A percentile compares a stretch with the other conserved stretches of the same genome.
Evolutionary conservation across 1,140 invertebrate genomes (phyloP).

Genomic region (Hesperophylax magnus): DNA sequence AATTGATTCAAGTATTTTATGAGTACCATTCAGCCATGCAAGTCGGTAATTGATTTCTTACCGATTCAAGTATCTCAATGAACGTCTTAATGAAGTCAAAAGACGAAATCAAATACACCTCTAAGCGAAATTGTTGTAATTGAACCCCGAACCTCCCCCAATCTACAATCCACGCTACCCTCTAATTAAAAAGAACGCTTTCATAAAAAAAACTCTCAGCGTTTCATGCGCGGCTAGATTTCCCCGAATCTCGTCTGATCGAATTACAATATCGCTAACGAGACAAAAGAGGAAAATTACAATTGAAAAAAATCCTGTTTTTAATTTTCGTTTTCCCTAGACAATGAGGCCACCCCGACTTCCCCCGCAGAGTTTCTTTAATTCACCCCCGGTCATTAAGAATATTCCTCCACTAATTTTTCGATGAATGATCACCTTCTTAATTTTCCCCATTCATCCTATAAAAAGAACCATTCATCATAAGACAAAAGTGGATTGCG

Average conservation of each 20-base stretch:
- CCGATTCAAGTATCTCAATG: not conserved
- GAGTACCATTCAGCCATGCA: too few species aligned
- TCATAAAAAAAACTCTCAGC: slow-evolving; percentile 47
- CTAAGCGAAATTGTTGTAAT: slow-evolving; percentile 42
- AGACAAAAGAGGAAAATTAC: slow-evolving; percentile 57
- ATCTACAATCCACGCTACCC: slow-evolving; percentile 33
- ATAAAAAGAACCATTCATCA: slow-evolving; percentile 56
- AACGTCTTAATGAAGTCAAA: slow-evolving; percentile 25
- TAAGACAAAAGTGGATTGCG: slow-evolving; percentile 52
- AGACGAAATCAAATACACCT: slow-evolving; percentile 32
- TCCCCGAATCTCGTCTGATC: slow-evolving; percentile 47
- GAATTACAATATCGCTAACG: slow-evolving; percentile 58
- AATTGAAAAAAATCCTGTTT: slow-evolving; percentile 55
- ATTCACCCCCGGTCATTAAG: slow-evolving; percentile 45
- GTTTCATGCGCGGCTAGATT: slow-evolving; percentile 51
- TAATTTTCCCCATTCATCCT: slow-evolving; percentile 57
- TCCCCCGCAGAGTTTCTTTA: slow-evolving; percentile 20
- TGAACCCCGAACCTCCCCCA: slow-evolving; percentile 44
- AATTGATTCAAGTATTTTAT: too few species aligned
- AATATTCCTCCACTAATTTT: slow-evolving; percentile 53
- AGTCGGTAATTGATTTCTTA: too few species aligned
- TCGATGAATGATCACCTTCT: slow-evolving; percentile 56
- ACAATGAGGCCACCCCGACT: not conserved
- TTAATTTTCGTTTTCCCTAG: slow-evolving; percentile 53
- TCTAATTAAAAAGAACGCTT: slow-evolving; percentile 53